phyloP scores from a whole-genome alignment of 2,797 vertebrate species.

The Echiichthys vipera region DNA sequence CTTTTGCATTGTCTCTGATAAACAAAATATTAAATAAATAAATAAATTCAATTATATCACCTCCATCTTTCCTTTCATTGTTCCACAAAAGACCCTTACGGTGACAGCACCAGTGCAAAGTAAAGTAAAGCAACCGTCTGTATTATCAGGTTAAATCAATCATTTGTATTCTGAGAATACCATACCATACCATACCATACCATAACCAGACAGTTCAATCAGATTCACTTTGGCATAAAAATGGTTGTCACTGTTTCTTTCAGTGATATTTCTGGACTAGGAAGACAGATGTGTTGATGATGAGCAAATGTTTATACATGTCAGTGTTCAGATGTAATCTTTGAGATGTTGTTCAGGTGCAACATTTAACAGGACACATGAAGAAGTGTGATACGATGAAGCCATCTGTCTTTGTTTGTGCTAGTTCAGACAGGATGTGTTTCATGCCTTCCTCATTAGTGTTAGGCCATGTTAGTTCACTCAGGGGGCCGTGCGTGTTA shows the following conservation, averaged over 20 bases:
- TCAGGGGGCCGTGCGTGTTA: not conserved
- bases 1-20: no score
- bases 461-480: not conserved
- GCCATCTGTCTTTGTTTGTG: constrained; percentile 11
- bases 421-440: not conserved
- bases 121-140: not conserved
- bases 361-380: not conserved
- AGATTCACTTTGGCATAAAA: not conserved
- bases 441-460: constrained; percentile 11
- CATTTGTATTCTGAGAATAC: not conserved
- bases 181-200: no score
- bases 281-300: not conserved
- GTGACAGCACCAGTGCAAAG: not conserved
- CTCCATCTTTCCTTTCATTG: constrained; percentile 8
- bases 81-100: not conserved
- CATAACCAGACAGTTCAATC: not conserved
- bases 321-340: not conserved
- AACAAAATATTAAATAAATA: no score
- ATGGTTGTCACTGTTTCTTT: not conserved
- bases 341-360: constrained; percentile 1
- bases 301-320: not conserved
- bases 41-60: no score
- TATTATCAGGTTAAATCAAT: not conserved
- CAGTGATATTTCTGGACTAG: not conserved
- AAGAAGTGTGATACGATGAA: not conserved